A percentile compares a stretch with the other conserved stretches of the same genome.
Conservation (phyloP, 92 coral and sea anemone genomes). For the Palythoa caribaeorum region DNA sequence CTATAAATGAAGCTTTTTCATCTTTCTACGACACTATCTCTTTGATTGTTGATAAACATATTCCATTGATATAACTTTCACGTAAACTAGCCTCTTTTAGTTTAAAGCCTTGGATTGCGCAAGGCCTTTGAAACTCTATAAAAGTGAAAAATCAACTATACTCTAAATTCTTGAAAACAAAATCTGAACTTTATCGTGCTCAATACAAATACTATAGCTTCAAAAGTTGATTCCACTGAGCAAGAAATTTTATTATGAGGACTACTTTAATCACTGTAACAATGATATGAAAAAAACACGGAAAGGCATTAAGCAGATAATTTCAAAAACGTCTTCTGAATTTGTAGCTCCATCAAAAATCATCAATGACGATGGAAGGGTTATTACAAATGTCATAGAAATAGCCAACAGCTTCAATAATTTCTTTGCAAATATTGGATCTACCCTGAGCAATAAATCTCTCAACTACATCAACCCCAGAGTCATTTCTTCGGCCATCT, state of each 20-base stretch:
- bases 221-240: constrained; percentile 1
- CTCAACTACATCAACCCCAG: not conserved
- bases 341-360: constrained; percentile 10
- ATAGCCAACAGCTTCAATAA: constrained; percentile 5
- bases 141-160: constrained; percentile 13
- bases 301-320: constrained; percentile 18
- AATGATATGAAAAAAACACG: not conserved
- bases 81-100: constrained; percentile 13
- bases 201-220: constrained; percentile 17
- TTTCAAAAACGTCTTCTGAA: not conserved
- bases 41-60: not conserved
- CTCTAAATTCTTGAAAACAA: constrained; percentile 14
- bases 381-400: not conserved
- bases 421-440: constrained; percentile 15
- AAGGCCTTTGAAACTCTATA: constrained; percentile 5
- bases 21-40: constrained; percentile 4
- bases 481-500: constrained; percentile 9
- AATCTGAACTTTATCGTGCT: constrained; percentile 1
- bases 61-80: not conserved
- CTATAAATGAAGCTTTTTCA: constrained; percentile 1
- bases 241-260: not conserved
- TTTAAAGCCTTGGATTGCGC: constrained; percentile 14
- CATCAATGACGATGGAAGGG: constrained; percentile 3
- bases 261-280: not conserved
- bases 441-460: not conserved